Conservation (phyloP, 2,888 invertebrate genomes). For the Junonia oenone region DNA sequence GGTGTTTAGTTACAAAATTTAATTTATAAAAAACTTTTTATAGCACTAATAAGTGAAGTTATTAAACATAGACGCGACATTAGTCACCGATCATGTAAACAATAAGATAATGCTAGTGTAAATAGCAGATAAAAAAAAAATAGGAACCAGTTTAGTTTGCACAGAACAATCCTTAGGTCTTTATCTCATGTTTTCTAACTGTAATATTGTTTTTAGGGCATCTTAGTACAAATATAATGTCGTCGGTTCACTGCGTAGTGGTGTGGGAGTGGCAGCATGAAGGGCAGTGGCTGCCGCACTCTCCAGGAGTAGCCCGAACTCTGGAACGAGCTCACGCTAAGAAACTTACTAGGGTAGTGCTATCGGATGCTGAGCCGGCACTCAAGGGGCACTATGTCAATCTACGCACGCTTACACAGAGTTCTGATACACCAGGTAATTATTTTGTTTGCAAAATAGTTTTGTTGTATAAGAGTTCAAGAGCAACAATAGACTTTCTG, state of each 20-base stretch:
- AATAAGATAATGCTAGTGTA: constrained; percentile 1
- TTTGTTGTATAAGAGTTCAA: too few relatives aligned
- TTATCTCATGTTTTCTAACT: neutral
- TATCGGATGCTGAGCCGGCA: constrained; percentile 92
- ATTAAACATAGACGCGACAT: neutral
- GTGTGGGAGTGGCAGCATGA: constrained; percentile 89
- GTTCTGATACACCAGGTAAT: constrained; percentile 80
- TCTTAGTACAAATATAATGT: constrained; percentile 50
- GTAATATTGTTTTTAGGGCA: constrained; percentile 1
- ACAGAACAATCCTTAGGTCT: neutral
- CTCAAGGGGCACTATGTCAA: constrained; percentile 89
- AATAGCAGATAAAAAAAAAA: neutral
- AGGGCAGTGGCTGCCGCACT: constrained; percentile 90
- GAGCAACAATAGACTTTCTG: too few relatives aligned
- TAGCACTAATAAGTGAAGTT: neutral
- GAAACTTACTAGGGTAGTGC: constrained; percentile 88
- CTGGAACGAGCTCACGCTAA: constrained; percentile 91
- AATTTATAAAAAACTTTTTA: neutral
- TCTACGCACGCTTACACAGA: constrained; percentile 85
- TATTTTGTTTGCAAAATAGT: too few relatives aligned
- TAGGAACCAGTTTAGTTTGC: neutral
- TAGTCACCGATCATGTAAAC: neutral
- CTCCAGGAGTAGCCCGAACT: constrained; percentile 90
- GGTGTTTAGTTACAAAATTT: neutral
- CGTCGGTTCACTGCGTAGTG: constrained; percentile 85